Evolutionary conservation across 2,888 invertebrate species (phyloP).

Genomic region (Caenorhabditis angaria): DNA sequence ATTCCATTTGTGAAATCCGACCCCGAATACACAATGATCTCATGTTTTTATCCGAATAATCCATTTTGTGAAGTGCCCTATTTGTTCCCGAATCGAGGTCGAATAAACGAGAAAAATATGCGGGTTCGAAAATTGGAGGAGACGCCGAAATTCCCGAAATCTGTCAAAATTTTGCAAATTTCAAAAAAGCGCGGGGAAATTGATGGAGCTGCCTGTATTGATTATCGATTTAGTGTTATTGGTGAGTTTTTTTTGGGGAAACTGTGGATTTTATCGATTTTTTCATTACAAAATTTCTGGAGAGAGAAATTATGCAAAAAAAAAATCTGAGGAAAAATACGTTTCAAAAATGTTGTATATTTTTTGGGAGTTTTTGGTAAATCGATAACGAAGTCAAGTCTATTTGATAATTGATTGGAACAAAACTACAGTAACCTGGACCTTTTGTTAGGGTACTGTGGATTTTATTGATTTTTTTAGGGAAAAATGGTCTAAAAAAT

Average conservation of each 20-base stretch:
- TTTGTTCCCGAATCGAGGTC: conserved; percentile 51
- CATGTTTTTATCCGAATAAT: conserved; percentile 41
- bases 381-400: too few species aligned
- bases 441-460: too few species aligned
- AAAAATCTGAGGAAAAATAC: too few species aligned
- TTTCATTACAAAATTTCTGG: background rate
- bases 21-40: conserved; percentile 23
- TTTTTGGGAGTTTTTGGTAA: too few species aligned
- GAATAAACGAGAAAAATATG: conserved; percentile 49
- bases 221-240: conserved; percentile 41
- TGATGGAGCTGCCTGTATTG: conserved; percentile 23
- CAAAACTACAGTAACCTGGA: too few species aligned
- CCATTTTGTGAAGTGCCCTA: conserved; percentile 59
- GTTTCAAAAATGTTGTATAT: too few species aligned
- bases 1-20: conserved; percentile 59
- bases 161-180: conserved; percentile 28
- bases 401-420: too few species aligned
- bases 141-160: conserved; percentile 31
- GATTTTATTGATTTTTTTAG: too few species aligned
- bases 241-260: conserved; percentile 17
- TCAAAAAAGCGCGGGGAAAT: conserved; percentile 28
- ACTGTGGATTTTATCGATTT: background rate
- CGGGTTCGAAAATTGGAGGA: conserved; percentile 44
- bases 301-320: too few species aligned
- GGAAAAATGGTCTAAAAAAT: too few species aligned